phyloP scores from a whole-genome alignment of 1,140 invertebrate species.

The Heliconius hermathena region DNA sequence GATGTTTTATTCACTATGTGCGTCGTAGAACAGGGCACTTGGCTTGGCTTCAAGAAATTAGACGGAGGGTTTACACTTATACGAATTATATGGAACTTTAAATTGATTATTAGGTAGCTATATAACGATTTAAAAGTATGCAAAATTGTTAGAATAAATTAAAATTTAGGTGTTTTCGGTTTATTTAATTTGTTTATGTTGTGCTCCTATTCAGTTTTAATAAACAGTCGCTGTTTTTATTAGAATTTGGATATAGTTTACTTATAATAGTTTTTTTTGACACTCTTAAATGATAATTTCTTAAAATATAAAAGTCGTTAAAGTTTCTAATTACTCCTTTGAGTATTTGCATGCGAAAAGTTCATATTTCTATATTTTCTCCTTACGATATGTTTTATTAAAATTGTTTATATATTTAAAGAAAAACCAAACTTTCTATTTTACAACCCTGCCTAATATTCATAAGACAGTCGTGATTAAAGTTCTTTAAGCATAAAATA shows the following conservation, averaged over 20 bases:
- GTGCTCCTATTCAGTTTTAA: background rate
- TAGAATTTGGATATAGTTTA: background rate
- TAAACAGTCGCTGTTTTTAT: background rate
- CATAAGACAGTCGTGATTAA: constrained; percentile 6
- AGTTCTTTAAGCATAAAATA: constrained; percentile 2
- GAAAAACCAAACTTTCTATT: background rate
- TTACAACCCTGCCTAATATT: constrained; percentile 14
- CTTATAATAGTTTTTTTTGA: background rate
- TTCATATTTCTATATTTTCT: too few species aligned
- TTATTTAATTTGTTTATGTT: background rate
- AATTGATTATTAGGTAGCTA: background rate
- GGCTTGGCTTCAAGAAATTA: constrained; percentile 69
- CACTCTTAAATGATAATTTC: background rate
- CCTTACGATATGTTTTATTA: too few species aligned
- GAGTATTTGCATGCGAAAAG: too few species aligned
- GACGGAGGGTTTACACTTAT: constrained; percentile 48
- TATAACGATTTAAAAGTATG: background rate
- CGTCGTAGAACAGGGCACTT: constrained; percentile 59
- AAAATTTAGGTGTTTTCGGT: background rate
- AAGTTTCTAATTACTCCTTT: too few species aligned
- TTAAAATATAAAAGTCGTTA: background rate
- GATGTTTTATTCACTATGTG: constrained; percentile 62
- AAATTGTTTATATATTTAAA: background rate
- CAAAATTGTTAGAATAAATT: background rate
- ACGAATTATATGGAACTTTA: background rate